Evolutionary conservation across 2,888 invertebrate genomes (phyloP).

Genomic region (Drosophila melanosoma): DNA sequence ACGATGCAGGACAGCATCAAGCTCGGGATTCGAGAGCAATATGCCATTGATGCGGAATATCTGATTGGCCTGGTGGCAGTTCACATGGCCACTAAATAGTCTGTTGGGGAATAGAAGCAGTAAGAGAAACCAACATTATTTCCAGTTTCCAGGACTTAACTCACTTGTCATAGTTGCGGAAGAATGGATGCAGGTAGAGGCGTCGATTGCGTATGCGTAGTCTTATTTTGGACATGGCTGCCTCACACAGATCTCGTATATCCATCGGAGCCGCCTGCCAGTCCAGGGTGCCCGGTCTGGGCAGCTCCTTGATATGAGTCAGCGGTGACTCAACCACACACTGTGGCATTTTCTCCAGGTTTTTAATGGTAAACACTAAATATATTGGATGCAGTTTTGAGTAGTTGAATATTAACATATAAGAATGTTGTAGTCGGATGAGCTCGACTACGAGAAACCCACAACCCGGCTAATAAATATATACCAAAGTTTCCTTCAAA

Average conservation of each 20-base stretch:
- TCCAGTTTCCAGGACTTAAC: not conserved
- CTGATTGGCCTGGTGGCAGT: conserved; percentile 89
- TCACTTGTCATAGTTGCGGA: conserved; percentile 90
- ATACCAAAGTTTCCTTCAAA: not conserved
- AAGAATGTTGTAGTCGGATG: not conserved
- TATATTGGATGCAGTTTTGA: not conserved
- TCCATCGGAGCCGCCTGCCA: conserved; percentile 85
- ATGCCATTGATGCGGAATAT: conserved; percentile 89
- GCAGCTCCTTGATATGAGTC: conserved; percentile 85
- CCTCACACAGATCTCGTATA: conserved; percentile 87
- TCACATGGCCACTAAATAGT: conserved; percentile 90
- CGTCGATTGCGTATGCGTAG: conserved; percentile 87
- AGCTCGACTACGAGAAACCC: not conserved
- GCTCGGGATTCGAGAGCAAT: conserved; percentile 88
- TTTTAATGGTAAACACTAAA: conserved; percentile 88
- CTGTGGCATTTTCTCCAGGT: conserved; percentile 89
- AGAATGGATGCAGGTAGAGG: conserved; percentile 89
- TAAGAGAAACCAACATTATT: not conserved
- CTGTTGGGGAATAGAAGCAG: conserved; percentile 82
- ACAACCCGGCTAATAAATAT: not conserved
- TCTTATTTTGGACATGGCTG: conserved; percentile 88
- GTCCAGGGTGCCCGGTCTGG: conserved; percentile 85
- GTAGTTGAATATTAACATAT: not conserved
- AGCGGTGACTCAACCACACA: conserved; percentile 87
- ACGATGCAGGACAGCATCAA: conserved; percentile 89